phyloP scores from a whole-genome alignment of 53 echinoderm and acorn worm genomes.

The Arbacia lixula region DNA sequence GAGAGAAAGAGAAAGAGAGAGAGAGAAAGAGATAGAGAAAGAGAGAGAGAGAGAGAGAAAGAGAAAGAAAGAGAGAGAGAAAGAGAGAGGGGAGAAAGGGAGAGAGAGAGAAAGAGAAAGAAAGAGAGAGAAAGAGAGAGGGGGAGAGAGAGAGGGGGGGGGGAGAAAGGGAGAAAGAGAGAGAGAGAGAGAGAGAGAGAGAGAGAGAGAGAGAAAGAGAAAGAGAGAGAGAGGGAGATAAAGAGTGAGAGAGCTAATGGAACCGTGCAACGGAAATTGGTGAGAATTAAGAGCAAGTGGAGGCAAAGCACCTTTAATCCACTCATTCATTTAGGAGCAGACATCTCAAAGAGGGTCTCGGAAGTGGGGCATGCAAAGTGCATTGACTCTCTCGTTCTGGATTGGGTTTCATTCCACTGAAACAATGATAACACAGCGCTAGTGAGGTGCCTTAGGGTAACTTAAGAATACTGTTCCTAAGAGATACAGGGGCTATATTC shows the following conservation, averaged over 20 bases:
- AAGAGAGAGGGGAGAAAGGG: background rate
- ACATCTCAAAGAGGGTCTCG: too few relatives aligned
- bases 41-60: background rate
- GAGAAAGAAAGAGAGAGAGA: background rate
- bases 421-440: too few relatives aligned
- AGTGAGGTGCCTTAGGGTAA: too few relatives aligned
- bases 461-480: too few relatives aligned
- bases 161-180: background rate
- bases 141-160: background rate
- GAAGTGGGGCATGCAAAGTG: too few relatives aligned
- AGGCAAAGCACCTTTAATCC: too few relatives aligned
- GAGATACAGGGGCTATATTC: too few relatives aligned
- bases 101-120: background rate
- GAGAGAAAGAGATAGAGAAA: background rate
- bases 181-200: background rate
- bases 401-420: too few relatives aligned
- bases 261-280: too few relatives aligned
- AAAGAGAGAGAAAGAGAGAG: background rate
- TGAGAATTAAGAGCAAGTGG: too few relatives aligned
- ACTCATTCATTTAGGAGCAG: too few relatives aligned
- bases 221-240: background rate
- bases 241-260: constrained; percentile 4
- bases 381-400: too few relatives aligned
- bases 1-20: background rate
- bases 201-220: background rate